These are phyloP conservation scores for Otocyon megalotis DNA, from an alignment of 2,113 vertebrate genomes.

Conservation along the genomic window DNA sequence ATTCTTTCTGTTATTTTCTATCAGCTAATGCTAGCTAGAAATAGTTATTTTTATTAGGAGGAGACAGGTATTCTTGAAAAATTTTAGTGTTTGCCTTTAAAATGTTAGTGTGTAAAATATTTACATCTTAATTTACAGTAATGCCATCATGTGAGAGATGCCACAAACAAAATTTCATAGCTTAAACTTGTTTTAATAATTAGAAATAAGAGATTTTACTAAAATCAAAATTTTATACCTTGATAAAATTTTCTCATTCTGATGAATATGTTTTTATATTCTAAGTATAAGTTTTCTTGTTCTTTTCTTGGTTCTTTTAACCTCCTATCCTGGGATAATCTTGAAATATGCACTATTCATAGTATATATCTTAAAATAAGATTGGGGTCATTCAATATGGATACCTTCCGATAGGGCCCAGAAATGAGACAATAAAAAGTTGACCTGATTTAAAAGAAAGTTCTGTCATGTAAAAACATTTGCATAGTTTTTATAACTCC, in stretches of 20 bases:
- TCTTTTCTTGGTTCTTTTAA: not conserved
- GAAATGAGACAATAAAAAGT: slow-evolving; percentile 5
- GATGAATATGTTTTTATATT: slow-evolving; percentile 17
- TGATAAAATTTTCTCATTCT: slow-evolving; percentile 15
- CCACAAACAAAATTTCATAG: slow-evolving; percentile 31
- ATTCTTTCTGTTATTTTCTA: slow-evolving; percentile 12
- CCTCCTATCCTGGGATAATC: not conserved
- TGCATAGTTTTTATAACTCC: slow-evolving; percentile 64
- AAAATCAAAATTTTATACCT: slow-evolving; percentile 47
- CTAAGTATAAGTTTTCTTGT: slow-evolving; percentile 22
- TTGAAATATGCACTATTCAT: not conserved
- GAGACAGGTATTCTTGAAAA: slow-evolving; percentile 16
- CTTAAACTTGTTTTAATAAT: slow-evolving; percentile 53
- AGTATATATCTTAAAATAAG: not conserved
- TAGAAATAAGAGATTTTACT: slow-evolving; percentile 24
- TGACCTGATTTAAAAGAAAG: slow-evolving; percentile 51
- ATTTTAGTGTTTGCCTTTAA: slow-evolving; percentile 46
- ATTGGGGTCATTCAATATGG: not conserved
- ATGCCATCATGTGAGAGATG: not conserved
- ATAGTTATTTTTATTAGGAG: slow-evolving; percentile 33
- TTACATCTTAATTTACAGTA: slow-evolving; percentile 35
- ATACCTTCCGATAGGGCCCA: not conserved
- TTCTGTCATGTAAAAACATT: slow-evolving; percentile 56
- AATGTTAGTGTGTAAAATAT: slow-evolving; percentile 32
- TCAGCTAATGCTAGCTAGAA: not conserved